Evolutionary conservation across 2,113 vertebrate genomes (phyloP), one percentile per base, ranked within the genome.

Genomic region (Oncorhynchus keta): DNA sequence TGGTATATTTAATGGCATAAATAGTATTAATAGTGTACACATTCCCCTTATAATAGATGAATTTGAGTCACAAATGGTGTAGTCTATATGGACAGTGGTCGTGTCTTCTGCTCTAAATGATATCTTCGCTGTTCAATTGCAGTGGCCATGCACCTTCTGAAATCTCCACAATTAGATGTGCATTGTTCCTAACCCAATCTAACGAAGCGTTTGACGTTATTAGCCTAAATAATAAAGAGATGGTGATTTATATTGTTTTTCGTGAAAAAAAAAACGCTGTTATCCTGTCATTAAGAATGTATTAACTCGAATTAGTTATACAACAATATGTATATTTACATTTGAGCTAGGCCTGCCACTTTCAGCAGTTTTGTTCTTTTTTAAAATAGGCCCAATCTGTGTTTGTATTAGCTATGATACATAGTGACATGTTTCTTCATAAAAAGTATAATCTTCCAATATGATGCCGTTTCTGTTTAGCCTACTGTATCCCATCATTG

Each of bases 201-300:
- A 95, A 94, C 91, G 91, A 96, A 96, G 96, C 94, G 93, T 95
- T 95, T 96, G 95, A 96, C 94, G 92, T 96, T 97, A 96, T 97
- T 97, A 45, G 39, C 9, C 39, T 45, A 96, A 98, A 97, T 96
- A 95, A 97, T 97, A 97, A 45, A 45, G 95, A 96, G 94, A 96
- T 94, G 94, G 94, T 94, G 95, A 95, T 96, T 95, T 95, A 95
- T 95, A 95, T 95, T 96, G 95, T 96, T 94, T 94, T 88, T 85
- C 79, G 79, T 91, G 94, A 12, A 11, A 95, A 94, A 45, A 95
- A 94, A 95, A 95, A 92, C 89, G 92, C 91, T 93, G 94, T 96
- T 95, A 95, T 95, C 93, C 94, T 94, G 92, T 92, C 95, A 96
- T 97, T 96, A 96, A 95, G 94, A 93, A 94, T 95, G 94, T 94